Percentiles rank a stretch among this genome's conserved stretches.
Conservation (phyloP, 2,797 vertebrate genomes). For the Rhinella marina region DNA sequence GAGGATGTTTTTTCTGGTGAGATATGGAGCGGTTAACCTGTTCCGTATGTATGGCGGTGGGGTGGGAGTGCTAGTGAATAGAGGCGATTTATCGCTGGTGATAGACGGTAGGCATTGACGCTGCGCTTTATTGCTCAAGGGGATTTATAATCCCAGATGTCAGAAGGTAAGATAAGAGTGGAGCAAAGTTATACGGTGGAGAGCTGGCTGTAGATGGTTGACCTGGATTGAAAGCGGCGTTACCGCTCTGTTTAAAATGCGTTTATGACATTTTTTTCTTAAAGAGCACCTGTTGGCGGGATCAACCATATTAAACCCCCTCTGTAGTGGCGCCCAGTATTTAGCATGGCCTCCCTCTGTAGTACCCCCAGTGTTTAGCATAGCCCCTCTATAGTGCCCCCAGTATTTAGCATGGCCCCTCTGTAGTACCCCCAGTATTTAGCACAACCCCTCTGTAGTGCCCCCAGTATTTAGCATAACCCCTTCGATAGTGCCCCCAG, state of each 20-base stretch:
- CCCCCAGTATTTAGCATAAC: too few relatives aligned
- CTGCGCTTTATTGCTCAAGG: not conserved
- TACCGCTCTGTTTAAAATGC: not conserved
- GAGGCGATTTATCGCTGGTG: not conserved
- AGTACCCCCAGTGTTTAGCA: too few relatives aligned
- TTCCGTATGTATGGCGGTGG: not conserved
- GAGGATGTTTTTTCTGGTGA: constrained; percentile 32
- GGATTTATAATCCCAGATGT: constrained; percentile 33
- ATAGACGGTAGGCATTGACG: not conserved
- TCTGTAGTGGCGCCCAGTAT: too few relatives aligned
- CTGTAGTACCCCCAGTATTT: too few relatives aligned
- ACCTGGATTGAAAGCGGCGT: not conserved
- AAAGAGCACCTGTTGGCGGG: too few relatives aligned
- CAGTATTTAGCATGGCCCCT: too few relatives aligned
- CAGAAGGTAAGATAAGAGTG: constrained; percentile 3
- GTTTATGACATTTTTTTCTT: not conserved
- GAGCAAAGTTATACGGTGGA: not conserved
- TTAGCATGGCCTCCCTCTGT: too few relatives aligned
- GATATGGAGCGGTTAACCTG: constrained; percentile 55
- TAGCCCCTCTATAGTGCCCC: too few relatives aligned
- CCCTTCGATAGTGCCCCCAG: too few relatives aligned
- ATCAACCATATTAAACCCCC: too few relatives aligned
- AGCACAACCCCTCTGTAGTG: too few relatives aligned
- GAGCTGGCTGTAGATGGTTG: not conserved
- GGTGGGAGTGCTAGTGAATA: not conserved